Evolutionary conservation across 30 jellyfish, hydroid and myxozoan genomes (phyloP), one percentile per base, ranked within the genome.

Genomic region (Aurelia sp.): DNA sequence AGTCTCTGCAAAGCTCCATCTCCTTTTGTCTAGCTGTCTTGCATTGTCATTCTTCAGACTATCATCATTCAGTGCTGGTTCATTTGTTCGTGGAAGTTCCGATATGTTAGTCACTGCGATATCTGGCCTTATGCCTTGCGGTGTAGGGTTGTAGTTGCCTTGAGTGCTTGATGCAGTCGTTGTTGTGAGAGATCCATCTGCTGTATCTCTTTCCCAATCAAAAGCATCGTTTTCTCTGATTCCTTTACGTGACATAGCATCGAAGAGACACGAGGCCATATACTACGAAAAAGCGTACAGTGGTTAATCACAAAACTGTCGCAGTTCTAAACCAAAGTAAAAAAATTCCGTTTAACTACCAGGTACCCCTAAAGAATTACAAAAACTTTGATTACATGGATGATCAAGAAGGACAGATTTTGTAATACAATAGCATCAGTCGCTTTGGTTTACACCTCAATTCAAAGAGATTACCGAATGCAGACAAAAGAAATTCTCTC

Each of bases 31-130:
- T 52, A 53, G 60, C 67, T 21, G 88, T 72, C 79, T 79, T 40
- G 57, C 58, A 58, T 74, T 86, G 63, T 93, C 98, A 88, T 85
- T 79, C 69, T 85, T 91, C 15, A 93, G n/a, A 72, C 98, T 93
- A 47, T 89, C 97, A 30, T 95, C 99, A 48, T 87, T 97, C 8
- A 61, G 72, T 9, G 93, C 75, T 18, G 88, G 90, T 55, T 80
- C 92, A 69, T 88, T 95, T n/a, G 99, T 90, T 47, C 99, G 90
- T 12, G 99, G 99, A 35, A 95, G 68, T 74, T 95, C 99, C 13
- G 99, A 95, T 4, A 96, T 82, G 66, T 95, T 85, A 20, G 91
- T 85, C 61, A 53, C 89, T n/a, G 99, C 99, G 17, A 74, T 69
- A 59, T 95, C 99, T 1, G 99, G 98, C 50, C 78, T 86, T 30